Evolutionary conservation across 2,888 invertebrate species (phyloP), one percentile per base, ranked within the genome.

Genomic region (Epinotia demarniana): DNA sequence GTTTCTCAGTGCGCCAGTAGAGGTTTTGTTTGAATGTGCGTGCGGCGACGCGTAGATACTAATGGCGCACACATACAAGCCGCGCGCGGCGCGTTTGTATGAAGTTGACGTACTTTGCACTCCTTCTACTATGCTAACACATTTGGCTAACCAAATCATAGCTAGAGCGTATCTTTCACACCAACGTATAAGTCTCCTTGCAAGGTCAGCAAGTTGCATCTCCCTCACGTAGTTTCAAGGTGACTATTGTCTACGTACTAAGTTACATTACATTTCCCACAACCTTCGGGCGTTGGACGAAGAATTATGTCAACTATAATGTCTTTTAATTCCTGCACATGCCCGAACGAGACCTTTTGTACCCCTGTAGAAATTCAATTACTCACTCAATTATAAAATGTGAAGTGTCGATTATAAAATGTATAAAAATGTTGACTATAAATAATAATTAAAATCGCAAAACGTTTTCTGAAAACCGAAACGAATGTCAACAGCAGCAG

Each of bases 401-500:
- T 13, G 13, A 2, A 16, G 11, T 11, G 3, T 39, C n/a, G n/a
- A n/a, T n/a, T n/a, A n/a, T n/a, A n/a, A n/a, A n/a, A n/a, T n/a
- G n/a, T n/a, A n/a, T n/a, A n/a, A 46, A 53, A 66, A 53, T 2
- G 33, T 64, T 33, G 13, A 49, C 4, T 2, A 27, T 6, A 23
- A n/a, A 33, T 9, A 18, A 27, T 11, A 12, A 11, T 66, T 53
- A 53, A 64, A 57, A 67, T 73, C 60, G 67, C 57, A 19, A 9
- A 60, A 53, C 49, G 12, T 27, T 43, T 71, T 64, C 64, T n/a
- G 53, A 49, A 73, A 68, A 61, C 61, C 33, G 43, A 64, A 72
- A 62, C 60, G 9, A 62, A 62, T 72, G 67, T 67, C 66, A 62
- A 62, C 75, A 57, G 61, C 66, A 71, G 61, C 62, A 58, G 61